These are phyloP conservation scores for Chloroceryle inda DNA, from an alignment of 2,797 vertebrate species.

Conservation along the genomic window DNA sequence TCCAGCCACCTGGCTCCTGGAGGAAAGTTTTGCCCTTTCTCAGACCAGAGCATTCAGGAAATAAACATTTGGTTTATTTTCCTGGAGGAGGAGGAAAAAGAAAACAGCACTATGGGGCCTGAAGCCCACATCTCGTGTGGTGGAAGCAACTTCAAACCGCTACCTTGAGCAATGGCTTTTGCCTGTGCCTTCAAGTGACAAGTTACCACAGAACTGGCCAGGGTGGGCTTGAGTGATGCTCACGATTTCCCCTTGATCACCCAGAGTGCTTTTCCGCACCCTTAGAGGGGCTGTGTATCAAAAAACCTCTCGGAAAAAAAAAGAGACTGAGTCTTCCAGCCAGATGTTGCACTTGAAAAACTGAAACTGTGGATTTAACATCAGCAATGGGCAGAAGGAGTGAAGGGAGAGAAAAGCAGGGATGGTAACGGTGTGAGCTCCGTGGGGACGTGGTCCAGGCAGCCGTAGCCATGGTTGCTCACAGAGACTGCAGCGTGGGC, in stretches of 20 bases:
- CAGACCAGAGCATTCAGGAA: slow-evolving; percentile 14
- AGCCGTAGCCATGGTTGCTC: fast-evolving
- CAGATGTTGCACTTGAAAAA: background rate
- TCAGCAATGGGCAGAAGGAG: background rate
- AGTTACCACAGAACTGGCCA: background rate
- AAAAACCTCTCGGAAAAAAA: background rate
- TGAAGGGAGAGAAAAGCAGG: background rate
- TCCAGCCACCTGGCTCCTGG: background rate
- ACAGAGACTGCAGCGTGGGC: fast-evolving
- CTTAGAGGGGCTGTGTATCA: background rate
- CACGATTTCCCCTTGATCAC: background rate
- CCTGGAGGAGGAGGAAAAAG: slow-evolving; percentile 7
- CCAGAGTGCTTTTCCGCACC: background rate
- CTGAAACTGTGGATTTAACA: background rate
- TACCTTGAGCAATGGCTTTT: background rate
- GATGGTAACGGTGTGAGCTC: background rate
- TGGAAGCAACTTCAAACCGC: background rate
- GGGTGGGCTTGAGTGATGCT: background rate
- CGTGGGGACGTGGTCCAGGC: background rate
- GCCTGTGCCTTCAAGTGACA: background rate
- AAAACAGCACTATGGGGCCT: background rate
- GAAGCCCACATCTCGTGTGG: background rate
- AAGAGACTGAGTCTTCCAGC: background rate
- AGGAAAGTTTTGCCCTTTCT: slow-evolving; percentile 55
- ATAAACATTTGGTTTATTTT: slow-evolving; percentile 49